These are phyloP conservation scores for Anthopleura sola DNA, from an alignment of 64 coral and sea anemone genomes.

Conservation along the genomic window DNA sequence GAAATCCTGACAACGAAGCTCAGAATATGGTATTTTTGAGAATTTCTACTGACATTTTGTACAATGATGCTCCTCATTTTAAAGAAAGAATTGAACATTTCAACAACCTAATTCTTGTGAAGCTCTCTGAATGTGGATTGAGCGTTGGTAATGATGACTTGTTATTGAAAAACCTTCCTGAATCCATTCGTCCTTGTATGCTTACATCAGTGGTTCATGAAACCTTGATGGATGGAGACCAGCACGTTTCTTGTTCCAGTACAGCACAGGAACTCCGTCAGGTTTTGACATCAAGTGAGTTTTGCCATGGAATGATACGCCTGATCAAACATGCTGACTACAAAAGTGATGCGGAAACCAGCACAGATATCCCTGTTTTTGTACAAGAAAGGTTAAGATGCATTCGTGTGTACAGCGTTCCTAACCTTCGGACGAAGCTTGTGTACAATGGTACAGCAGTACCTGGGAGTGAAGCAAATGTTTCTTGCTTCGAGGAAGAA, in stretches of 20 bases:
- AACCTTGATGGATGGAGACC: background rate
- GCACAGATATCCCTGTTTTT: background rate
- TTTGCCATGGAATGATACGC: constrained; percentile 54
- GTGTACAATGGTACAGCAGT: constrained; percentile 19
- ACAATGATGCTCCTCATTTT: constrained; percentile 34
- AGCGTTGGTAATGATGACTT: background rate
- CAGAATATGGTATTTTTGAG: background rate
- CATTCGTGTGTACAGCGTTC: constrained; percentile 7
- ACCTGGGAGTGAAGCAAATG: constrained; percentile 29
- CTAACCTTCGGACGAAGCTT: constrained; percentile 37
- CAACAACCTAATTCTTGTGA: background rate
- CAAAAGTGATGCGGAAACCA: background rate
- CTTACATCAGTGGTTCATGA: constrained; percentile 33
- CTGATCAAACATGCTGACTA: constrained; percentile 50
- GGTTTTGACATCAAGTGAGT: constrained; percentile 33
- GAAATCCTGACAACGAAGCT: background rate
- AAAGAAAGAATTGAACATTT: constrained; percentile 22
- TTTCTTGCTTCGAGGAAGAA: constrained; percentile 54
- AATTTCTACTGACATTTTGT: constrained; percentile 17
- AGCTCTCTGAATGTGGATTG: constrained; percentile 13
- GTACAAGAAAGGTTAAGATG: background rate
- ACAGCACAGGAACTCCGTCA: background rate
- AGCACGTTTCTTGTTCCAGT: background rate
- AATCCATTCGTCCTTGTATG: constrained; percentile 33
- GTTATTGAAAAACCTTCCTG: constrained; percentile 39